Base-by-base conservation (phyloP, 2,888 invertebrate species). In the Macrosiphum euphorbiae region DNA sequence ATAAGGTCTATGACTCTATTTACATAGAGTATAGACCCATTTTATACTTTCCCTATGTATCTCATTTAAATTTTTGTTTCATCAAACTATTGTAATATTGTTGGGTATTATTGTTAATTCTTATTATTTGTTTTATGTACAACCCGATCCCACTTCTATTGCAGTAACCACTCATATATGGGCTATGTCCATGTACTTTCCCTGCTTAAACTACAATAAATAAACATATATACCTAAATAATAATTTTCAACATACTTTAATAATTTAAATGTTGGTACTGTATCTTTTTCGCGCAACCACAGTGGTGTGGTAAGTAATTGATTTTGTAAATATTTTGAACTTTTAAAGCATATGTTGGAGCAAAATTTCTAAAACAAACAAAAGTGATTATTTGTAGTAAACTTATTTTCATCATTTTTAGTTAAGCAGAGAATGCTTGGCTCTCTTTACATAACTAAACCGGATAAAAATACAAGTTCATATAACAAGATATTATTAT, bases 341-440 rank as follows among this genome's bases (percentile, higher is more conserved):
- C 98, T 97, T 95, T 97, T 97, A 95, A 97, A 98, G 95, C 99
- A 99, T 90, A 96, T 96, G 95, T 97, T 97, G 95, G 98, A 98
- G 95, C 99, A 99, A 95, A 97, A 99, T 95, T 97, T 98, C 96
- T 98, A 95, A 94, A 96, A 96, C 89, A 92, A 94, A 94, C 95
- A 94, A 78, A 78, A 78, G 20, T 78, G 5, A 78, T 78, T 78
- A 78, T 2, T 61, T 35, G 2, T 35, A 35, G 35, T 35, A 35
- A 8, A 35, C 8, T 78, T 5, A 16, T 10, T 35, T 50, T 67
- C 0, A 61, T 58, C 3, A 58, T 58, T 89, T 88, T 88, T 26
- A 26, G 11, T 28, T 88, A 13, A 28, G 28, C 41, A 41, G 24
- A 41, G 41, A 84, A 41, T 84, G 3, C 16, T 35, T 44, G 3